A percentile compares a stretch with the other conserved stretches of the same genome.
Conservation (phyloP, 2,797 vertebrate species). For the Thripadectes ignobilis region DNA sequence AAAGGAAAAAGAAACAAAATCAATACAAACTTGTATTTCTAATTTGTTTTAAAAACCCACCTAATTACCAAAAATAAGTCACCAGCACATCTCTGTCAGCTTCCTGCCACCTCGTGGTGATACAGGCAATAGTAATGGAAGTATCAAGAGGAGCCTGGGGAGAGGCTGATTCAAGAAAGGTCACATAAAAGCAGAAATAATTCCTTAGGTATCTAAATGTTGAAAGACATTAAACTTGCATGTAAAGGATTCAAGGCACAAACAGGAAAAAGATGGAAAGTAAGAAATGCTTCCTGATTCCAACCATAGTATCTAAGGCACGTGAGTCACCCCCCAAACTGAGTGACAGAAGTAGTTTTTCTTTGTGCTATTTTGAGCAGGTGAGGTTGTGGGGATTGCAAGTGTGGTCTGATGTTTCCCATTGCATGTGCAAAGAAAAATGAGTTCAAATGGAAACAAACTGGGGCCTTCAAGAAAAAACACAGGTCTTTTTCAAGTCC, state of each 20-base stretch:
- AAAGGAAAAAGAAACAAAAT: neutral
- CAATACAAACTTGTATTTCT: neutral
- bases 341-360: neutral
- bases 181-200: neutral
- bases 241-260: neutral
- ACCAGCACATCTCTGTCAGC: neutral
- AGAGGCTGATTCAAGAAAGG: neutral
- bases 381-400: neutral
- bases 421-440: neutral
- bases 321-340: neutral
- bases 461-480: neutral
- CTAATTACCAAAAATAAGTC: neutral
- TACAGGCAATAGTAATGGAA: fast-evolving
- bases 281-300: neutral
- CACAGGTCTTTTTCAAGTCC: neutral
- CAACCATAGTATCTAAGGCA: neutral
- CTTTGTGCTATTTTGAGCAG: neutral
- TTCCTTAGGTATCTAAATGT: neutral
- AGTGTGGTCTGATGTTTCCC: neutral
- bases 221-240: neutral
- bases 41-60: neutral
- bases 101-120: conserved; percentile 31
- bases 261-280: neutral
- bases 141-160: neutral
- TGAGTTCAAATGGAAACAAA: neutral